Evolutionary conservation across 2,888 invertebrate species (phyloP).

Genomic region (Limnephilus marmoratus): DNA sequence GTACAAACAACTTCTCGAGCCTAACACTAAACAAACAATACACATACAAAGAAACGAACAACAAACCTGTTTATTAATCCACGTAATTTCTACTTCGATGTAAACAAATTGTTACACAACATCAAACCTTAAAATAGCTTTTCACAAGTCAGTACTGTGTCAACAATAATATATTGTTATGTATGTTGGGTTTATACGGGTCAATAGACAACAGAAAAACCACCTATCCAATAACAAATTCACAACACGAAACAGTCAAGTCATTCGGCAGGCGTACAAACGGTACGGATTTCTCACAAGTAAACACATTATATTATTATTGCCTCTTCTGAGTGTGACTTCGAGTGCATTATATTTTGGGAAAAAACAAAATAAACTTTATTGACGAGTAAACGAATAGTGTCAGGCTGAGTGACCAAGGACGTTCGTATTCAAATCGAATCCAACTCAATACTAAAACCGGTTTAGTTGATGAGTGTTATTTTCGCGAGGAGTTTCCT

Average conservation of each 20-base stretch:
- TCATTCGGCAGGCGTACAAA: not conserved
- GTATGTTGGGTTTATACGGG: not conserved
- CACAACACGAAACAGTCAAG: not conserved
- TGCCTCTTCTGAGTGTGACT: not conserved
- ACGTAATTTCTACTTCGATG: not conserved
- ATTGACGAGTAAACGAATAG: not conserved
- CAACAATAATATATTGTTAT: not conserved
- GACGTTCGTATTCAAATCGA: conserved; percentile 17
- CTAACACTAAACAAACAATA: not conserved
- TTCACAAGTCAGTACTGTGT: not conserved
- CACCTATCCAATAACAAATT: not conserved
- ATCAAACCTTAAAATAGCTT: not conserved
- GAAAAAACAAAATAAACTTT: not conserved
- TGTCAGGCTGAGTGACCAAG: not conserved
- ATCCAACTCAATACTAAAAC: not conserved
- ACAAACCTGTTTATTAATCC: not conserved
- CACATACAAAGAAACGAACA: not conserved
- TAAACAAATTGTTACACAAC: not conserved
- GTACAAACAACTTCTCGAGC: not conserved
- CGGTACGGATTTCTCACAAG: not conserved
- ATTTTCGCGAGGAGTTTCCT: conserved; percentile 9
- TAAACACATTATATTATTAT: not conserved
- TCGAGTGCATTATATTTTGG: not conserved
- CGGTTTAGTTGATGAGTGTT: not conserved
- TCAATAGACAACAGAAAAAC: not conserved